Evolutionary conservation across 2,888 invertebrate genomes (phyloP).

Genomic region (Trileptium ribeirensis): DNA sequence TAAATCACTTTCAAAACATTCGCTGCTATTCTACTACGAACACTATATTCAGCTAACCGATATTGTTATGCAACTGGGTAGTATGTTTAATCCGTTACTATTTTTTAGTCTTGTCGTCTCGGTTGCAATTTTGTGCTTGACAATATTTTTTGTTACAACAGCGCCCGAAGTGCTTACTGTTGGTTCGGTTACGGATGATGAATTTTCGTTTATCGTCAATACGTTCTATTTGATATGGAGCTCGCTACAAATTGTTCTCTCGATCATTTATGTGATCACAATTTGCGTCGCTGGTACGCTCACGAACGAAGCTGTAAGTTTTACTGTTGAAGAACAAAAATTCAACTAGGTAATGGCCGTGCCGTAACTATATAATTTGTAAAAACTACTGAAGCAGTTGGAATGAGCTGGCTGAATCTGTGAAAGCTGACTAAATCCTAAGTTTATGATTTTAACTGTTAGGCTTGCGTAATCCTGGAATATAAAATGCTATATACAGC

Average conservation of each 20-base stretch:
- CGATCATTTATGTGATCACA: neutral
- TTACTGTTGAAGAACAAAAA: no score
- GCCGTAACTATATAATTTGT: no score
- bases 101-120: neutral
- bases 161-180: neutral
- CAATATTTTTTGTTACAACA: neutral
- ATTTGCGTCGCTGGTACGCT: slow-evolving; percentile 1
- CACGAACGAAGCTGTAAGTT: neutral
- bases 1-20: neutral
- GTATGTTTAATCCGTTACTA: neutral
- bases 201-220: neutral
- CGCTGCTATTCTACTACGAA: neutral
- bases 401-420: no score
- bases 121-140: neutral
- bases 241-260: neutral
- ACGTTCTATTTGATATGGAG: neutral
- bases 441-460: no score
- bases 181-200: neutral
- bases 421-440: no score
- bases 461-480: no score
- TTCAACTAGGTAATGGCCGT: no score
- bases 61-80: neutral
- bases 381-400: no score
- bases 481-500: no score
- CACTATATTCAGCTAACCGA: neutral